Base-by-base conservation (phyloP, 1,140 invertebrate species). In the Pseudoatta argentina region DNA sequence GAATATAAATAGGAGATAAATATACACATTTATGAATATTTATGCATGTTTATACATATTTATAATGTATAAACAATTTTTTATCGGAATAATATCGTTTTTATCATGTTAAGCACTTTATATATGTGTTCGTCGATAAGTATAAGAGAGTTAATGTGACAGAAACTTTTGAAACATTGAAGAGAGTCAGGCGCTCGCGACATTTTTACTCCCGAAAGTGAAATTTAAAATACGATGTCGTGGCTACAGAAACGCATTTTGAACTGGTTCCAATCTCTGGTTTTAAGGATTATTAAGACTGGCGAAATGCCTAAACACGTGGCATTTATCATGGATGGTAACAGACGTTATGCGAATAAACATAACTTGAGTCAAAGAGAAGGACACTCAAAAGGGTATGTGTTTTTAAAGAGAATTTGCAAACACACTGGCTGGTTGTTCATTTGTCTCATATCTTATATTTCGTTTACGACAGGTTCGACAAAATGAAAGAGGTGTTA, bases 311-410 rank as follows among this genome's bases (percentile, higher is more conserved):
- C 99, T 0, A 96, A 96, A 89, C 99, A 99, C 96, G 96, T 99
- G 77, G 99, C 98, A 1, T 97, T 99, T 93, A 99, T 99, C 76
- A 99, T 99, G 99, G 99, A 99, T 96, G 99, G 99, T 24, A 99
- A 99, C 95, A 96, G 99, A 85, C 96, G 99, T 89, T 99, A 97
- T 96, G 99, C 99, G 0, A 97, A 96, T 83, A 98, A 98, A 93
- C 96, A 97, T 57, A 96, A 97, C 21, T 96, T 99, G 0, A 95
- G 94, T 96, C 44, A 96, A 98, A 90, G 99, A 48, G 96, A 98
- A 90, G 99, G 99, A 0, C 99, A 99, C 95, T 95, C 96, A 0
- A 97, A 97, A 95, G 99, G 99, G 94, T 96, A 87, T 73, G 94
- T 96, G 86, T 73, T 51, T 67, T 81, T 66, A 7, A 88, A 30